Evolutionary conservation across 2,888 invertebrate genomes (phyloP).

Genomic region (Xestobium rufovillosum): DNA sequence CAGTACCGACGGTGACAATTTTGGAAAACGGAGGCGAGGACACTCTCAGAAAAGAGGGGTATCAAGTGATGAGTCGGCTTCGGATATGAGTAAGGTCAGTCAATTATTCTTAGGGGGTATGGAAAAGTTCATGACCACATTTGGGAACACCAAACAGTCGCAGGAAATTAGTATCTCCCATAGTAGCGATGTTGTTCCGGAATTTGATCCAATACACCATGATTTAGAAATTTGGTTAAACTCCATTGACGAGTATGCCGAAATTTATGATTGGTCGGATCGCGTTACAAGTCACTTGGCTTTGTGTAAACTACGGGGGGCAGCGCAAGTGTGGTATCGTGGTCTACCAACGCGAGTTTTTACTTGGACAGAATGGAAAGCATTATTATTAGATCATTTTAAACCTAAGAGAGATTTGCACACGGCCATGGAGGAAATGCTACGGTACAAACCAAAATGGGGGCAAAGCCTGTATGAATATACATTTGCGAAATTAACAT

Average conservation of each 20-base stretch:
- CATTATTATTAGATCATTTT: slow-evolving; percentile 15
- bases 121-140: too few species aligned
- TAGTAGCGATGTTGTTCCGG: slow-evolving; percentile 2
- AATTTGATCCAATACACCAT: slow-evolving; percentile 17
- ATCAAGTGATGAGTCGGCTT: too few species aligned
- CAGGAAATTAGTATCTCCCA: slow-evolving; percentile 1
- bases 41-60: too few species aligned
- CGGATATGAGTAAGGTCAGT: too few species aligned
- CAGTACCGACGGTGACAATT: too few species aligned
- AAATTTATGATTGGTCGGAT: slow-evolving; percentile 17
- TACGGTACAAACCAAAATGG: slow-evolving; percentile 4
- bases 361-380: slow-evolving; percentile 17
- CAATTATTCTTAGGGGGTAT: too few species aligned
- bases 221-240: slow-evolving; percentile 16
- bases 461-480: slow-evolving; percentile 8
- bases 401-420: slow-evolving; percentile 15
- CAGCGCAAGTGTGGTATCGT: slow-evolving; percentile 17
- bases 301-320: slow-evolving; percentile 15
- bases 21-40: too few species aligned
- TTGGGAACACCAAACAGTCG: too few species aligned
- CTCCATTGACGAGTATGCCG: slow-evolving; percentile 16
- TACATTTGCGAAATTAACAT: slow-evolving; percentile 13
- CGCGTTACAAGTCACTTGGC: slow-evolving; percentile 13
- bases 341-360: slow-evolving; percentile 16
- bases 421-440: slow-evolving; percentile 5